Percentiles rank a stretch among this genome's conserved stretches.
These are phyloP conservation scores for Xestoiulus laeticollis DNA, from an alignment of 2,888 invertebrate species.

Conservation along the genomic window DNA sequence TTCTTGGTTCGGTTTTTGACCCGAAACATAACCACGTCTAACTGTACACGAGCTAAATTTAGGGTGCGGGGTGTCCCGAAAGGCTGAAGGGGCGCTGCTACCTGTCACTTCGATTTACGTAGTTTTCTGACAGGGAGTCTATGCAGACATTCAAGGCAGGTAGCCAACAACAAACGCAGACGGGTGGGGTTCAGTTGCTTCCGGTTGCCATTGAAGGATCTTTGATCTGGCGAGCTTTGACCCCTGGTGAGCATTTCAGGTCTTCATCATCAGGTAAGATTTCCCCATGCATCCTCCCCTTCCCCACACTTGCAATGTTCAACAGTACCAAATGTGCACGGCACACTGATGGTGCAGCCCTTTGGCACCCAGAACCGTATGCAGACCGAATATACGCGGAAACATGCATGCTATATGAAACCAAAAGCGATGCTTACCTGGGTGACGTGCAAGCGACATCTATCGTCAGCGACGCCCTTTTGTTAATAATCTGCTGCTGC, in stretches of 20 bases:
- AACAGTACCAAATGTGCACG: not conserved
- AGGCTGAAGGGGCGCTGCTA: not conserved
- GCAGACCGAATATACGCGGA: too few species aligned
- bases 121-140: not conserved
- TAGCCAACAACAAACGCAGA: not conserved
- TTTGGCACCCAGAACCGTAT: too few species aligned
- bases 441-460: conserved; percentile 48
- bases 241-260: not conserved
- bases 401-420: too few species aligned
- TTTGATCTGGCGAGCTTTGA: not conserved
- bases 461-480: conserved; percentile 52
- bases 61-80: not conserved
- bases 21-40: conserved; percentile 11
- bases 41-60: conserved; percentile 2
- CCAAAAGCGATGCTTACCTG: conserved; percentile 46
- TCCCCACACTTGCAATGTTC: not conserved
- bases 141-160: not conserved
- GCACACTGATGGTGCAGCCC: not conserved
- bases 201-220: not conserved
- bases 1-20: conserved; percentile 22
- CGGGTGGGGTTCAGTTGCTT: not conserved
- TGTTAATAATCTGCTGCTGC: conserved; percentile 50
- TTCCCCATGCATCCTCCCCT: not conserved
- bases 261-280: not conserved
- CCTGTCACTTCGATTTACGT: not conserved